Evolutionary conservation across 2,113 vertebrate genomes (phyloP), one percentile per base, ranked within the genome.

Genomic region (Myotis brandtii): DNA sequence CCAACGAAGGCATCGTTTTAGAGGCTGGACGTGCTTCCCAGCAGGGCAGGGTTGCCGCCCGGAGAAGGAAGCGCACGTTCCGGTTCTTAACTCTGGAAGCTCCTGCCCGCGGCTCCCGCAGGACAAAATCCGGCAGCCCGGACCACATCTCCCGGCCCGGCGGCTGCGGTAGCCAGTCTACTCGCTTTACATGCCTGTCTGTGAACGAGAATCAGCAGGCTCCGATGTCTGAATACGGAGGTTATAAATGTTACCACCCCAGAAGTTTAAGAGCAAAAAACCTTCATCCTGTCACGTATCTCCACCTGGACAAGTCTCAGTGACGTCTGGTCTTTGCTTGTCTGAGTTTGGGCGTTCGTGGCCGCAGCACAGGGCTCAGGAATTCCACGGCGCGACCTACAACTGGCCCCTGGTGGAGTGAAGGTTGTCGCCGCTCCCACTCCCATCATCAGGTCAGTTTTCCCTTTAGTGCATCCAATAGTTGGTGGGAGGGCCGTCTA

Each of bases 41-140:
- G 73, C 5, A 21, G 46, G 16, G 1, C 1, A 50, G 40, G 27
- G 4, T 5, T 27, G 4, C 34, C 3, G 27, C 32, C 18, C 0
- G 9, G 9, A 70, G 56, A 43, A 21, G 48, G 21, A 10, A 11
- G 27, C 56, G 30, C 16, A 13, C 0, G 1, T 0, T 32, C 85
- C 86, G 18, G 34, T 2, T 20, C 32, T 34, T 9, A 3, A 4
- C 10, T 64, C 32, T 17, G 48, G 52, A n/a, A 12, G n/a, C 87
- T 30, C 52, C 27, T 20, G 7, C 10, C 72, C n/a, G 66, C 20
- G 3, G 3, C 56, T 56, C 67, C 2, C 9, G 3, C 0, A 3
- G 9, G 16, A 72, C 2, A 1, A 52, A 27, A 9, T 9, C 0
- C 0, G 37, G 56, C 1, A 0, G 37, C 6, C 5, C 0, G 0